These are phyloP conservation scores for Neodiprion pinetum DNA, from an alignment of 1,140 invertebrate species.

Conservation along the genomic window DNA sequence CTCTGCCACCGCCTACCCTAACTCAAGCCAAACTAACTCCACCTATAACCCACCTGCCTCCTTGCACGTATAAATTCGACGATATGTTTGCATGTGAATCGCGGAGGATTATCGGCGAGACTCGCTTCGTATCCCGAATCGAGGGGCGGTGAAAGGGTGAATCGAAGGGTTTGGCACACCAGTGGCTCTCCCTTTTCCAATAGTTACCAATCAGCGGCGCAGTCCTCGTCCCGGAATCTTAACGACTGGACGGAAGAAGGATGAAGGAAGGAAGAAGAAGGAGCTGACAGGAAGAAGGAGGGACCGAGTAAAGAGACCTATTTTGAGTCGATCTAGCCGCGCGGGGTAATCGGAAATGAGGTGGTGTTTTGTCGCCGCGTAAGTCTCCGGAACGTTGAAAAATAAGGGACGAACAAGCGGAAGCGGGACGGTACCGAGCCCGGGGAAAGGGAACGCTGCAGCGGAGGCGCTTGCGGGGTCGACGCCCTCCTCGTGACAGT, in stretches of 20 bases:
- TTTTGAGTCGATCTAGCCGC: not conserved
- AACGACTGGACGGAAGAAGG: not conserved
- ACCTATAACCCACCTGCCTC: not conserved
- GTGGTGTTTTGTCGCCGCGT: slow-evolving; percentile 1
- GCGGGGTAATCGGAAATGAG: not conserved
- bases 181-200: not conserved
- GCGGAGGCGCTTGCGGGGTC: not conserved
- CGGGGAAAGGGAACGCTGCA: not conserved
- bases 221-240: not conserved
- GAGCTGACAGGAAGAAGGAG: not conserved
- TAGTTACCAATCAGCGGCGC: slow-evolving; percentile 2
- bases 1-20: too few species aligned
- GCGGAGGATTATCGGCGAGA: too few species aligned
- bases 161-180: too few species aligned
- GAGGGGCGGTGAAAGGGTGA: too few species aligned
- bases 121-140: too few species aligned
- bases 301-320: not conserved
- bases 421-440: not conserved
- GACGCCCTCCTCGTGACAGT: slow-evolving; percentile 2
- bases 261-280: not conserved
- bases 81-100: too few species aligned
- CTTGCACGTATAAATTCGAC: too few species aligned
- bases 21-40: too few species aligned
- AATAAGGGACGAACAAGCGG: not conserved
- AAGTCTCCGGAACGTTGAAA: not conserved